Conservation (phyloP, 2,797 vertebrate species). For the Anguilla anguilla region DNA sequence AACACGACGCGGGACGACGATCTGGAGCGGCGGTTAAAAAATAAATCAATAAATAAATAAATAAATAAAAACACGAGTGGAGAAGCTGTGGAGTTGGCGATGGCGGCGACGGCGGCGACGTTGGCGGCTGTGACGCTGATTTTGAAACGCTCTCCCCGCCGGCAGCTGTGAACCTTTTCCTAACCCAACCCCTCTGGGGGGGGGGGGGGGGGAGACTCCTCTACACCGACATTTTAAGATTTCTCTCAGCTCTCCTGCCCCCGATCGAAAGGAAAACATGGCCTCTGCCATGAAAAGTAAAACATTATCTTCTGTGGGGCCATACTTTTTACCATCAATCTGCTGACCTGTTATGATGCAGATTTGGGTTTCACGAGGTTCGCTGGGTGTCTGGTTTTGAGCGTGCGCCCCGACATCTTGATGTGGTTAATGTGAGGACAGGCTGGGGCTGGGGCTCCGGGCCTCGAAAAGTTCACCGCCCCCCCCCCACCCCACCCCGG, state of each 20-base stretch:
- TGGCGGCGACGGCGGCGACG: no score
- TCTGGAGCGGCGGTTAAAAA: neutral
- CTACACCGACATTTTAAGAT: slow-evolving; percentile 7
- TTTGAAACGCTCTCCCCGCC: neutral
- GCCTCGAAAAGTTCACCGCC: slow-evolving; percentile 32
- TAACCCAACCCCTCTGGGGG: neutral
- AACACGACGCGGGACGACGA: neutral
- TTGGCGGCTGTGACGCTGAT: neutral
- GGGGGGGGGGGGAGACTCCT: no score
- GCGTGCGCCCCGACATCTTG: slow-evolving; percentile 55
- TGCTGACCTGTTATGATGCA: slow-evolving; percentile 67
- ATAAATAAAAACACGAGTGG: no score
- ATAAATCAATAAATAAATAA: no score
- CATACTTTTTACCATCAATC: slow-evolving; percentile 64
- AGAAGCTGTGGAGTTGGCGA: neutral
- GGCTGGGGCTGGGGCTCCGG: neutral
- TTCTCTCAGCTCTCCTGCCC: slow-evolving; percentile 44
- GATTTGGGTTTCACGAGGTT: slow-evolving; percentile 65
- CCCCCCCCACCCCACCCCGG: no score
- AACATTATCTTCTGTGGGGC: slow-evolving; percentile 66
- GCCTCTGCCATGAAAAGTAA: slow-evolving; percentile 63
- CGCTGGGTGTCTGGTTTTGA: slow-evolving; percentile 63
- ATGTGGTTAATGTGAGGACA: slow-evolving; percentile 53
- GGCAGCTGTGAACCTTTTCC: neutral
- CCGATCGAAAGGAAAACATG: slow-evolving; percentile 67